Evolutionary conservation across 37 sponge, comb jelly and placozoan genomes (phyloP).

Genomic region (Lycopodina hypogea): DNA sequence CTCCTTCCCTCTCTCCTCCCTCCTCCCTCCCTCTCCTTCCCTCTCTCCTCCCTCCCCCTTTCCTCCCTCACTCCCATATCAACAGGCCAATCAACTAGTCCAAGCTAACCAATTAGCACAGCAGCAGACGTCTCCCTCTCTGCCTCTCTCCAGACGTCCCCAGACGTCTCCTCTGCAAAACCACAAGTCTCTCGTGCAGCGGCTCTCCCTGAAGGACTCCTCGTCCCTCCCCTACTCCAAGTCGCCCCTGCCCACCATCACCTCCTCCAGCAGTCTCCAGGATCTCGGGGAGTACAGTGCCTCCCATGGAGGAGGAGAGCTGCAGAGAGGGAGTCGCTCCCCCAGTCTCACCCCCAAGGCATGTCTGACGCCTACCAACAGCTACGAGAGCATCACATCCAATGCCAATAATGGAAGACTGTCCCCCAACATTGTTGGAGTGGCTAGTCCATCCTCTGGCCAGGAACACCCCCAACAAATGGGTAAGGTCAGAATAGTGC

Average conservation of each 20-base stretch:
- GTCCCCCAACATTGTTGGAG: constrained; percentile 52
- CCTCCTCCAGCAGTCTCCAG: constrained; percentile 12
- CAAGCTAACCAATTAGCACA: background rate
- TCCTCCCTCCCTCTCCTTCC: background rate
- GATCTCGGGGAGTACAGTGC: background rate
- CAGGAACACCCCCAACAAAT: constrained; percentile 23
- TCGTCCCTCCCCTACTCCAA: constrained; percentile 12
- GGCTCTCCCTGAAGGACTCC: constrained; percentile 15
- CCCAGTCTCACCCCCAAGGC: constrained; percentile 54
- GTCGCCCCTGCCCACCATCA: constrained; percentile 7
- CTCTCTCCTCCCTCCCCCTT: background rate
- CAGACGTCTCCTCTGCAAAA: constrained; percentile 7
- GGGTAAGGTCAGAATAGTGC: no score
- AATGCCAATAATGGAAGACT: constrained; percentile 46
- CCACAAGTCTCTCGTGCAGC: constrained; percentile 24
- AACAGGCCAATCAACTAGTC: no score
- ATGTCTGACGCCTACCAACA: constrained; percentile 51
- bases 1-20: no score
- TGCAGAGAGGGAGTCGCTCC: constrained; percentile 1
- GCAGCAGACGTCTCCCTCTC: background rate
- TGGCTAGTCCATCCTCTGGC: constrained; percentile 38
- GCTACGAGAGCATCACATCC: constrained; percentile 41
- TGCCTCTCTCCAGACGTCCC: background rate
- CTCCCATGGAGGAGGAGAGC: background rate
- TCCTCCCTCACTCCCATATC: background rate